Conservation (phyloP, 2,888 invertebrate species). For the Ennomos quercinarius region DNA sequence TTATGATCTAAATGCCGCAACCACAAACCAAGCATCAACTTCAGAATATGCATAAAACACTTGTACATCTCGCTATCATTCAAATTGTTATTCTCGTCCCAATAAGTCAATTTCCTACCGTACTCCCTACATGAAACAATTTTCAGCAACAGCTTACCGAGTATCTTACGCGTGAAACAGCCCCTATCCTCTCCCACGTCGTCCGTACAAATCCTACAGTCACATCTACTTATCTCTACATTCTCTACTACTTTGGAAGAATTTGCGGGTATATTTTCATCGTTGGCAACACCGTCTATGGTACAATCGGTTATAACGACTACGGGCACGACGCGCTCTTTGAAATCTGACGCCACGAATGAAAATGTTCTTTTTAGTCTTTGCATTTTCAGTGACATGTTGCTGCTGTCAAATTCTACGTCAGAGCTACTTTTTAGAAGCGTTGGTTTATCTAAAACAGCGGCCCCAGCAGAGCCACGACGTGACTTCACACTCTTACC, state of each 20-base stretch:
- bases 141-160: constrained; percentile 65
- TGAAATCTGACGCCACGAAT: constrained; percentile 31
- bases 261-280: constrained; percentile 38
- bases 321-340: constrained; percentile 45
- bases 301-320: constrained; percentile 50
- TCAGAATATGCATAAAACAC: constrained; percentile 71
- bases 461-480: constrained; percentile 37
- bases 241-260: constrained; percentile 33
- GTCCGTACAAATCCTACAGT: constrained; percentile 75
- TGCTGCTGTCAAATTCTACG: constrained; percentile 24
- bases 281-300: constrained; percentile 58
- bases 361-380: constrained; percentile 48
- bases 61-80: constrained; percentile 72
- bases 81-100: constrained; percentile 72
- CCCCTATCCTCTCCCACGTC: constrained; percentile 48
- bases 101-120: constrained; percentile 63
- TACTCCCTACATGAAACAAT: constrained; percentile 58
- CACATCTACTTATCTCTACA: constrained; percentile 68
- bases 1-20: constrained; percentile 79
- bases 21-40: constrained; percentile 78
- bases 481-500: constrained; percentile 38
- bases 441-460: constrained; percentile 13
- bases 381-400: constrained; percentile 34
- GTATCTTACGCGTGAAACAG: constrained; percentile 59
- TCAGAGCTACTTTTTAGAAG: constrained; percentile 6